A percentile compares a stretch with the other conserved stretches of the same genome.
Evolutionary conservation across 2,888 invertebrate genomes (phyloP).

Genomic region (Tryphoninae sp.): DNA sequence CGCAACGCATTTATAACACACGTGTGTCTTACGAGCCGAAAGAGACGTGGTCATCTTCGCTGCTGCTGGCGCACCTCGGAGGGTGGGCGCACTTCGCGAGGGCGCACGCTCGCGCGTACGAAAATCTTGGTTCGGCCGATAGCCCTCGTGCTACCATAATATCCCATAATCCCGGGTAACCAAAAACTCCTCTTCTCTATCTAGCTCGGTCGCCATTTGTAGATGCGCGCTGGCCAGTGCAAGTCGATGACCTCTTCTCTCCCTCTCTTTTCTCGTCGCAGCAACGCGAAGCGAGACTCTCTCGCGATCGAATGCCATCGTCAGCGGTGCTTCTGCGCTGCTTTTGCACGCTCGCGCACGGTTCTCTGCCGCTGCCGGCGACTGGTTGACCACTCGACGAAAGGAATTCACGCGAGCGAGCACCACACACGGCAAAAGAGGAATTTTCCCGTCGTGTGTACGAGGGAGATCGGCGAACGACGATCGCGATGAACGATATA

Average conservation of each 20-base stretch:
- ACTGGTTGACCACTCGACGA: neutral
- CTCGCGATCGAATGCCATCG: conserved; percentile 16
- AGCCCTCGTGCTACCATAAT: neutral
- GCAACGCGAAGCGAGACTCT: conserved; percentile 53
- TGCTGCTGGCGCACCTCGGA: too few relatives aligned
- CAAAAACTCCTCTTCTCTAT: conserved; percentile 26
- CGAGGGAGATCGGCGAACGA: conserved; percentile 44
- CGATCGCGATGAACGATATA: conserved; percentile 5
- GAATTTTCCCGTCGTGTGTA: conserved; percentile 61
- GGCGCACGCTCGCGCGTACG: neutral
- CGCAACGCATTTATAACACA: neutral
- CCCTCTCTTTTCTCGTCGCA: conserved; percentile 45
- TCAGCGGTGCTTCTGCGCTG: conserved; percentile 33
- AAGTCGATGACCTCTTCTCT: conserved; percentile 63
- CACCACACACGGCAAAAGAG: conserved; percentile 31
- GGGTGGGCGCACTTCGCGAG: too few relatives aligned
- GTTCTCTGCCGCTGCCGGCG: neutral
- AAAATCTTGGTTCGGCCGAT: neutral
- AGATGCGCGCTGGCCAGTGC: conserved; percentile 59
- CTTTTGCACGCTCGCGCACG: neutral
- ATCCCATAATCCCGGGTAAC: conserved; percentile 19
- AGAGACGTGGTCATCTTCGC: neutral
- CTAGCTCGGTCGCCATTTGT: conserved; percentile 63
- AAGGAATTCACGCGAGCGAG: conserved; percentile 24
- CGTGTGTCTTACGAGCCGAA: neutral